A percentile compares a stretch with the other conserved stretches of the same genome.
Evolutionary conservation across 2,888 invertebrate genomes (phyloP).

Genomic region (Gari tellinella): DNA sequence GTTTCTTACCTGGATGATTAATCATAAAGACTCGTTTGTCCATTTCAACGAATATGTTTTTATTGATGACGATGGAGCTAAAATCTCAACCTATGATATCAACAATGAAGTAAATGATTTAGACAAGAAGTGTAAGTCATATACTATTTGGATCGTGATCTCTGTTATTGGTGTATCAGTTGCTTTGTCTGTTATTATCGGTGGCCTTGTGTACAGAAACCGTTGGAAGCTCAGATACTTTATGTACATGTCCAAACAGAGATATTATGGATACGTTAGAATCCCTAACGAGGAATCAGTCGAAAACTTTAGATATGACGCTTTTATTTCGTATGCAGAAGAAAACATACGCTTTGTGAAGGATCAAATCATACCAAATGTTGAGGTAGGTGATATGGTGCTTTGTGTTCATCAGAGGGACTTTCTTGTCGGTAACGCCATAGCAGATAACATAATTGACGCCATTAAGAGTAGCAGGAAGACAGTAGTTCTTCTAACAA

Average conservation of each 20-base stretch:
- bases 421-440: constrained; percentile 58
- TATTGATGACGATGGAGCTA: not conserved
- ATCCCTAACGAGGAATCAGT: not conserved
- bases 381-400: constrained; percentile 27
- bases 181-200: constrained; percentile 21
- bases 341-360: constrained; percentile 22
- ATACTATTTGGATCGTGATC: constrained; percentile 5
- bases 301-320: constrained; percentile 27
- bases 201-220: constrained; percentile 34
- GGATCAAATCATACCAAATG: constrained; percentile 14
- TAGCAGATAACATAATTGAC: too few relatives aligned
- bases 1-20: too few relatives aligned
- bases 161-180: too few relatives aligned
- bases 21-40: not conserved
- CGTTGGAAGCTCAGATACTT: constrained; percentile 58
- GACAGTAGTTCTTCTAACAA: too few relatives aligned
- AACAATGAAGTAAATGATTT: not conserved
- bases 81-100: not conserved
- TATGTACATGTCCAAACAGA: too few relatives aligned
- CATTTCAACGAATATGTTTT: not conserved
- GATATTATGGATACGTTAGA: too few relatives aligned
- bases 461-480: too few relatives aligned
- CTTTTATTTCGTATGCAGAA: too few relatives aligned
- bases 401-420: constrained; percentile 63
- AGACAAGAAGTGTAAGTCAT: constrained; percentile 2